A percentile compares a stretch with the other conserved stretches of the same genome.
Conservation (phyloP, 2,888 invertebrate genomes). For the Hyposoter dolosus region DNA sequence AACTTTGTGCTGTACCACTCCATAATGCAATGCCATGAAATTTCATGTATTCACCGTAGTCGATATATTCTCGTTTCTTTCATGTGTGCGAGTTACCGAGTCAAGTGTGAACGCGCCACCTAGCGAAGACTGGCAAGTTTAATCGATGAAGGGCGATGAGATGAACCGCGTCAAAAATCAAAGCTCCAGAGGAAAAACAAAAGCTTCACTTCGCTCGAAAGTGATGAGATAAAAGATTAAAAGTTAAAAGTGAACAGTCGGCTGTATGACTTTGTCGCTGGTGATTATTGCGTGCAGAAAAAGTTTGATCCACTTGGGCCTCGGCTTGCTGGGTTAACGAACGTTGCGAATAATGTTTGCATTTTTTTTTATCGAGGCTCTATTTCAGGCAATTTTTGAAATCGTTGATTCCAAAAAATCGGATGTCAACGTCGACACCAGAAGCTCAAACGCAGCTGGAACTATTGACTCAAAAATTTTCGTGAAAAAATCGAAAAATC, state of each 20-base stretch:
- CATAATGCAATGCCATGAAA: constrained; percentile 36
- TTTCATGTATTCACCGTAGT: constrained; percentile 28
- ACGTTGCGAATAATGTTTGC: too few species aligned
- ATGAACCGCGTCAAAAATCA: constrained; percentile 45
- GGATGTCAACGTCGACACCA: too few species aligned
- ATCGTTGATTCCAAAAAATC: too few species aligned
- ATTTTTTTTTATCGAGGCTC: too few species aligned
- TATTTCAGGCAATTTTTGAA: too few species aligned
- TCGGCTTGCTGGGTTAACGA: too few species aligned
- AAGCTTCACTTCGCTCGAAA: constrained; percentile 45
- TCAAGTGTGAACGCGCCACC: constrained; percentile 12
- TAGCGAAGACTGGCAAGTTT: constrained; percentile 34
- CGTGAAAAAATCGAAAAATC: too few species aligned
- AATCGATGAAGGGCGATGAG: constrained; percentile 59
- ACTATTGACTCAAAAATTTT: too few species aligned
- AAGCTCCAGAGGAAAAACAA: constrained; percentile 37
- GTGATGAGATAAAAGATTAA: not conserved
- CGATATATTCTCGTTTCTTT: constrained; percentile 32
- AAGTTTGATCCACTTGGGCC: not conserved
- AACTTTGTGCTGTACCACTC: constrained; percentile 23
- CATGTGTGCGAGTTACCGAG: constrained; percentile 13
- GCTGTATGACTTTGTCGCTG: not conserved
- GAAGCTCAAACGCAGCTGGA: too few species aligned
- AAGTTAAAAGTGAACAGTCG: not conserved
- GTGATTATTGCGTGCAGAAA: not conserved